These are phyloP conservation scores for Osedax frankpressi DNA, from an alignment of 2,888 invertebrate species.

Conservation along the genomic window DNA sequence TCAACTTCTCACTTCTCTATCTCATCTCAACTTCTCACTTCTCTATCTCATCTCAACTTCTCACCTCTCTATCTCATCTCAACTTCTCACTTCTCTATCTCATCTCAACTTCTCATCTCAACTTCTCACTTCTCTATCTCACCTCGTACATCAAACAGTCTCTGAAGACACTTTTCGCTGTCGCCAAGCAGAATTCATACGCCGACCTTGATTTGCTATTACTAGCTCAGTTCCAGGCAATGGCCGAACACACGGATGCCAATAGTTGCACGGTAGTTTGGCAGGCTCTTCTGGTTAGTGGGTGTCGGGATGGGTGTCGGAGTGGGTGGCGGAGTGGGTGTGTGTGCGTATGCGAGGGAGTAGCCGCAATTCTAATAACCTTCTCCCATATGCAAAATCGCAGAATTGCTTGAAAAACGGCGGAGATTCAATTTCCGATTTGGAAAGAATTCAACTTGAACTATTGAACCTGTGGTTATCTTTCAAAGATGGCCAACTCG, in stretches of 20 bases:
- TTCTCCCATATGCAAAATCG: too few relatives aligned
- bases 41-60: too few relatives aligned
- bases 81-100: too few relatives aligned
- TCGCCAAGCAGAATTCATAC: too few relatives aligned
- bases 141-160: too few relatives aligned
- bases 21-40: too few relatives aligned
- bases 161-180: too few relatives aligned
- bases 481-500: conserved; percentile 32
- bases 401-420: neutral
- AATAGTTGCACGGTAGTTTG: conserved; percentile 59
- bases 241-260: conserved; percentile 54
- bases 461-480: conserved; percentile 28
- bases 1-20: too few relatives aligned
- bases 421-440: neutral
- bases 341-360: neutral
- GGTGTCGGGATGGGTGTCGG: neutral
- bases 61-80: too few relatives aligned
- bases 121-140: too few relatives aligned
- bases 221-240: conserved; percentile 56
- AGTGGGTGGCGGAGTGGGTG: neutral
- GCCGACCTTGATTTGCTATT: too few relatives aligned
- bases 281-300: conserved; percentile 50
- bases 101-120: too few relatives aligned
- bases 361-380: neutral
- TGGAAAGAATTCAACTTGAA: neutral